phyloP scores from a whole-genome alignment of 2,113 vertebrate genomes.

The Hystrix cristata region DNA sequence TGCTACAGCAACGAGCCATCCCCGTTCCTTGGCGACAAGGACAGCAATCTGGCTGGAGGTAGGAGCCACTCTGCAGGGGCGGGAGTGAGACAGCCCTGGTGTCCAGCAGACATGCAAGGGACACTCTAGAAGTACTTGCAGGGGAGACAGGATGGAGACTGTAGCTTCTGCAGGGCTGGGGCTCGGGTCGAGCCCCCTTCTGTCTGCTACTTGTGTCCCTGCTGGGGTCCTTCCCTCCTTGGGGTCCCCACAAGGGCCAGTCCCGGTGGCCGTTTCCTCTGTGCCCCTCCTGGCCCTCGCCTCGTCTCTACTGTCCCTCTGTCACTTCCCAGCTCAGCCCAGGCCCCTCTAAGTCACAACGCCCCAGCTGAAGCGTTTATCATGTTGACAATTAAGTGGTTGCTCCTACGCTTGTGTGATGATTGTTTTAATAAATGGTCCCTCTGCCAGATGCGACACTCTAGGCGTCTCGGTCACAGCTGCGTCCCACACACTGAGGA shows the following conservation, averaged over 20 bases:
- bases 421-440: constrained; percentile 82
- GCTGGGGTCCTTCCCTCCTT: neutral
- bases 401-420: constrained; percentile 77
- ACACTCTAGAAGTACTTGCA: neutral
- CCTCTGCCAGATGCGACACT: constrained; percentile 66
- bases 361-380: constrained; percentile 27
- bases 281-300: neutral
- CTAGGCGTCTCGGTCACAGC: constrained; percentile 64
- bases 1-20: constrained; percentile 3
- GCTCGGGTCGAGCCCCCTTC: neutral
- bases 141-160: neutral
- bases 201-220: neutral
- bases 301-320: neutral
- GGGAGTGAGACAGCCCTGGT: neutral
- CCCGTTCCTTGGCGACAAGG: constrained; percentile 36
- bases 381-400: constrained; percentile 76
- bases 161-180: neutral
- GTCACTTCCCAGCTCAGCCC: neutral
- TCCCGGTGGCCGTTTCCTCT: neutral
- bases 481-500: constrained; percentile 71
- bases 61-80: neutral
- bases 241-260: neutral
- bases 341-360: neutral
- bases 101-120: accelerated
- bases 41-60: neutral